Evolutionary conservation across 2,113 vertebrate genomes (phyloP).

Genomic region (Phaethon lepturus): DNA sequence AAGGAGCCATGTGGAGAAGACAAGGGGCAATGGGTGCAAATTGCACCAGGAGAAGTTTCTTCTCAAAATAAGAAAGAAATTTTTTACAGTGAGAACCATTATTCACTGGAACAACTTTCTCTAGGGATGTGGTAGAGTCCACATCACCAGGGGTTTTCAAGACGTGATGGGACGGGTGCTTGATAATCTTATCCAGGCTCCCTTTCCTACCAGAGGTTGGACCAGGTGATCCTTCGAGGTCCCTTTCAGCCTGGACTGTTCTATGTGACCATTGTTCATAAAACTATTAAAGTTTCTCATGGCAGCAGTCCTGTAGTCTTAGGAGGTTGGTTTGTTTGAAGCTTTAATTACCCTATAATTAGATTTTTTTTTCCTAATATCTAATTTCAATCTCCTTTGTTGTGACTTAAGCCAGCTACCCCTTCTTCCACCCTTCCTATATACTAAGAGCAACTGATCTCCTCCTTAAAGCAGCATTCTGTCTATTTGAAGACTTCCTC

Average conservation of each 20-base stretch:
- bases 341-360: not conserved
- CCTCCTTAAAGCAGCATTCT: not conserved
- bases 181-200: not conserved
- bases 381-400: not conserved
- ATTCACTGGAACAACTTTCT: not conserved
- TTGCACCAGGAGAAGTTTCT: not conserved
- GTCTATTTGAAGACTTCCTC: not conserved
- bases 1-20: not conserved
- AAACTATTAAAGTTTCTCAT: not conserved
- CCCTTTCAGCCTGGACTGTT: not conserved
- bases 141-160: not conserved
- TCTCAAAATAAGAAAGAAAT: not conserved
- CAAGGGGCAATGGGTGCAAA: not conserved
- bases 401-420: not conserved
- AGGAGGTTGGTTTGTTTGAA: not conserved
- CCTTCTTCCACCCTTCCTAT: not conserved
- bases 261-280: not conserved
- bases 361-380: not conserved
- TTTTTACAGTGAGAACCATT: not conserved
- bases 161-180: rapidly evolving
- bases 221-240: not conserved
- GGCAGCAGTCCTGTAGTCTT: not conserved
- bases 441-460: not conserved
- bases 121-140: not conserved
- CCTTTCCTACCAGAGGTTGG: not conserved